These are phyloP conservation scores for Xylophagus ater DNA, from an alignment of 2,888 invertebrate genomes.

Conservation along the genomic window DNA sequence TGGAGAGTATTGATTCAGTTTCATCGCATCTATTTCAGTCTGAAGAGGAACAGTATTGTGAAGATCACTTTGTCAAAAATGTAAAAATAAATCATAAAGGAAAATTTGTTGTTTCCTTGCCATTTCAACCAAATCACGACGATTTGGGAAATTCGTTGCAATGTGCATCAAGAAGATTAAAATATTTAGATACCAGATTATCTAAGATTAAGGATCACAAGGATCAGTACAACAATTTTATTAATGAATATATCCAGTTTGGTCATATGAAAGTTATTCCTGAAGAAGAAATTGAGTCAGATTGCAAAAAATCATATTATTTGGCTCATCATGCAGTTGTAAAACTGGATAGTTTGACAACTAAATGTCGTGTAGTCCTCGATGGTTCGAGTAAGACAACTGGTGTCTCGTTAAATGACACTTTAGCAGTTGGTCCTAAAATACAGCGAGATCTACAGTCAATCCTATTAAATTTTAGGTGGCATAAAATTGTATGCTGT, in stretches of 20 bases:
- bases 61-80: neutral
- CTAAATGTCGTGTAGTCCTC: constrained; percentile 16
- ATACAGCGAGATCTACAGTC: constrained; percentile 21
- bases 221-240: constrained; percentile 1
- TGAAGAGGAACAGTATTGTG: constrained; percentile 1
- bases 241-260: neutral
- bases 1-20: neutral
- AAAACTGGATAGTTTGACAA: constrained; percentile 9
- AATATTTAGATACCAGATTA: neutral
- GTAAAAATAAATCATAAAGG: neutral
- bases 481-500: constrained; percentile 18
- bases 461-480: constrained; percentile 16
- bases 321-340: constrained; percentile 14
- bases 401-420: constrained; percentile 22
- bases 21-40: neutral
- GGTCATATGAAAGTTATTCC: neutral
- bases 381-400: constrained; percentile 17
- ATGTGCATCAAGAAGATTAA: neutral
- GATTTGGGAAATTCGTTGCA: neutral
- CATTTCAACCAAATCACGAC: neutral
- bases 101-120: neutral
- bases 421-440: constrained; percentile 22
- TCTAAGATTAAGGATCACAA: neutral
- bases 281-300: neutral
- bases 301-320: constrained; percentile 11